Percentiles rank a stretch among this genome's conserved stretches.
These are phyloP conservation scores for Papilio xuthus DNA, from an alignment of 1,140 invertebrate species.

Conservation along the genomic window DNA sequence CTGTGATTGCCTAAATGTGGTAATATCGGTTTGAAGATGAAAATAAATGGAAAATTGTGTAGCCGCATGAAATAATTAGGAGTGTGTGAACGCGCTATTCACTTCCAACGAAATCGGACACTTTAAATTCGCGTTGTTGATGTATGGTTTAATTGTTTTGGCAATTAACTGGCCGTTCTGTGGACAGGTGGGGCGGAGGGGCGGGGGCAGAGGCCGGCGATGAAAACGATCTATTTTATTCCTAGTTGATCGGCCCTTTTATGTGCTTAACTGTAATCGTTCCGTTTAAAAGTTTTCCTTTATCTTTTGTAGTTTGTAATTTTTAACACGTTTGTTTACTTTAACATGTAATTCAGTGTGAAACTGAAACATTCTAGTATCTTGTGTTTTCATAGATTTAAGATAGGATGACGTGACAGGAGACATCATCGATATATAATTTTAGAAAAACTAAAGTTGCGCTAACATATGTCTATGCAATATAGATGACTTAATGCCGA, in stretches of 20 bases:
- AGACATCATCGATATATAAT: too few species aligned
- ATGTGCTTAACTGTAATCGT: background rate
- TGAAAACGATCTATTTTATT: constrained; percentile 40
- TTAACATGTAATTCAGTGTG: background rate
- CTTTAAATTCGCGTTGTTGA: constrained; percentile 76
- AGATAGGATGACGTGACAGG: background rate
- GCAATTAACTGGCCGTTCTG: constrained; percentile 60
- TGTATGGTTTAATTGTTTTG: constrained; percentile 76
- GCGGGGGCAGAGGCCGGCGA: constrained; percentile 39
- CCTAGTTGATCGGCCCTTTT: constrained; percentile 18
- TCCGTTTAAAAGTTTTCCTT: background rate
- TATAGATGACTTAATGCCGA: background rate
- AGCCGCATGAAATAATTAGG: constrained; percentile 58
- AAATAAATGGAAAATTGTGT: constrained; percentile 54
- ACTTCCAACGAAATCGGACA: constrained; percentile 66
- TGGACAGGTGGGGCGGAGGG: constrained; percentile 39
- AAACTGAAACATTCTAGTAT: background rate
- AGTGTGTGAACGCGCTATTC: constrained; percentile 51
- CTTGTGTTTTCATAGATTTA: background rate
- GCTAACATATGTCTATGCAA: background rate
- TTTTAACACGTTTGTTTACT: background rate
- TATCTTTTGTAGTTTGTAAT: background rate
- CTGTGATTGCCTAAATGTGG: background rate
- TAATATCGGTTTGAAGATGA: constrained; percentile 49
- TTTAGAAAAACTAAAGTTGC: background rate